Percentiles rank a stretch among this genome's conserved stretches.
Evolutionary conservation across 2,113 vertebrate genomes (phyloP).

Genomic region (Ameiurus melas): DNA sequence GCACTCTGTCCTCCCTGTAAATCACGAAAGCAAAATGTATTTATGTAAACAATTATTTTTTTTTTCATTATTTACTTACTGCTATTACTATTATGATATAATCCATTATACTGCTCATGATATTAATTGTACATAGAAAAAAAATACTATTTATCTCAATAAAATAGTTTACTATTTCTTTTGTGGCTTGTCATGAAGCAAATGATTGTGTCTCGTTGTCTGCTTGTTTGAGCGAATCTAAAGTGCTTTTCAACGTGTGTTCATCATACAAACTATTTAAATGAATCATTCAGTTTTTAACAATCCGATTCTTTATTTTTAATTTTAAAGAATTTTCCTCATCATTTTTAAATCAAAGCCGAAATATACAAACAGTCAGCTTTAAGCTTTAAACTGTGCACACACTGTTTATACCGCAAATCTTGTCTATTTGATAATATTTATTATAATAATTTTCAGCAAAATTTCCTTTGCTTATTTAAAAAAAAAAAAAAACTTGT

Average conservation of each 20-base stretch:
- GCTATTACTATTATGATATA: background rate
- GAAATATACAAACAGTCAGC: background rate
- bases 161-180: slow-evolving; percentile 84
- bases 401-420: background rate
- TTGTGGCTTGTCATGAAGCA: slow-evolving; percentile 73
- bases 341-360: background rate
- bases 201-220: slow-evolving; percentile 67
- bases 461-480: background rate
- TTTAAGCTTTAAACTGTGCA: background rate
- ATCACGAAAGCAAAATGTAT: slow-evolving; percentile 44
- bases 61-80: slow-evolving; percentile 35
- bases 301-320: background rate
- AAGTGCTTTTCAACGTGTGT: background rate
- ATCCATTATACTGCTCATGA: slow-evolving; percentile 53
- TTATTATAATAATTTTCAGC: background rate
- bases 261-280: background rate
- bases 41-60: slow-evolving; percentile 55
- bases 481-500: background rate
- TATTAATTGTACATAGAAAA: slow-evolving; percentile 83
- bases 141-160: slow-evolving; percentile 71
- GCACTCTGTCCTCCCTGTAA: background rate
- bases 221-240: slow-evolving; percentile 50
- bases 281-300: background rate
- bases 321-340: background rate
- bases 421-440: background rate